Conservation (phyloP, 2,797 vertebrate species). For the Lates japonicus region DNA sequence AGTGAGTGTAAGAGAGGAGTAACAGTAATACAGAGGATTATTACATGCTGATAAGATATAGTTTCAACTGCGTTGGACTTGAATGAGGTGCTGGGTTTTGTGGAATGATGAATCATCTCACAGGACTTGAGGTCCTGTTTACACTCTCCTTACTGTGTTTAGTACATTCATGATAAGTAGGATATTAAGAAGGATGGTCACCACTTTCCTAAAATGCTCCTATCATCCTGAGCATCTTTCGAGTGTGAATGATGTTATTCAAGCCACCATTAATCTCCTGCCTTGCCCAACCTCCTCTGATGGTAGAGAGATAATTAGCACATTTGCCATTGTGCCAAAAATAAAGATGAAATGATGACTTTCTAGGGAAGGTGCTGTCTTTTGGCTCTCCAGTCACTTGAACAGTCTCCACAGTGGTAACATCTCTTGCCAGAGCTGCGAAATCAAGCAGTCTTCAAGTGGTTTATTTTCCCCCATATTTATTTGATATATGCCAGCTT, state of each 20-base stretch:
- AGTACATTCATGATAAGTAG: neutral
- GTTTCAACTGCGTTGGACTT: slow-evolving; percentile 12
- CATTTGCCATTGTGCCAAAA: slow-evolving; percentile 60
- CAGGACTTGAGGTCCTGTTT: neutral
- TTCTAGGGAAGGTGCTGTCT: slow-evolving; percentile 44
- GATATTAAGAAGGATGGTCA: slow-evolving; percentile 6
- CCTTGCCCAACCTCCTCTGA: slow-evolving; percentile 43
- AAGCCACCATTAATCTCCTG: slow-evolving; percentile 30
- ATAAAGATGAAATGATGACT: slow-evolving; percentile 64
- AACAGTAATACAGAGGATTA: slow-evolving; percentile 2
- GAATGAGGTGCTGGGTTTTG: slow-evolving; percentile 11
- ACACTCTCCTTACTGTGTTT: slow-evolving; percentile 8
- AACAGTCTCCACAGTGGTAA: slow-evolving; percentile 30
- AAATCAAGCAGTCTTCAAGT: slow-evolving; percentile 44
- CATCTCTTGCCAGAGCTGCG: slow-evolving; percentile 36
- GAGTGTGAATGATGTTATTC: slow-evolving; percentile 38
- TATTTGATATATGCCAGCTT: neutral
- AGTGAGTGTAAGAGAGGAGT: slow-evolving; percentile 13
- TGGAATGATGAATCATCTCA: neutral
- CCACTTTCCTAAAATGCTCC: slow-evolving; percentile 15
- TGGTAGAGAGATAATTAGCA: slow-evolving; percentile 60
- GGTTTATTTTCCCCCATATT: slow-evolving; percentile 13
- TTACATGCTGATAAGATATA: slow-evolving; percentile 3
- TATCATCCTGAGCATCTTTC: slow-evolving; percentile 31
- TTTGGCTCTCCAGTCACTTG: slow-evolving; percentile 51